Percentiles rank a stretch among this genome's conserved stretches.
Conservation (phyloP, 2,888 invertebrate species). For the Papilio elwesi region DNA sequence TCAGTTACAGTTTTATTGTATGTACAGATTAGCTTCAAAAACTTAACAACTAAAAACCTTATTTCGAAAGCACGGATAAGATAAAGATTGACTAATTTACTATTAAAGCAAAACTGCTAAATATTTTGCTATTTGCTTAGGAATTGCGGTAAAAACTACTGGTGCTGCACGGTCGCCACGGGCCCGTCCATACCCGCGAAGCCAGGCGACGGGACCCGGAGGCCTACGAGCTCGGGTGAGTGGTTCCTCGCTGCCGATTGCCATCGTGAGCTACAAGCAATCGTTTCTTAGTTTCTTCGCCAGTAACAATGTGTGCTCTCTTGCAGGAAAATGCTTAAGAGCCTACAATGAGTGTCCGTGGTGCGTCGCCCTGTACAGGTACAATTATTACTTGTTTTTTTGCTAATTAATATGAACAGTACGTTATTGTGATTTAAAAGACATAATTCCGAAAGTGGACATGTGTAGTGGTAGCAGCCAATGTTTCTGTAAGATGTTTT, state of each 20-base stretch:
- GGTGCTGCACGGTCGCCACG: conserved; percentile 3
- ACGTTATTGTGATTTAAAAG: too few relatives aligned
- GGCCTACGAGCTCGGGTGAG: background rate
- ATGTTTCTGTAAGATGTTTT: too few relatives aligned
- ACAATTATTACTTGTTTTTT: background rate
- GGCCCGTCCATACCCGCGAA: background rate
- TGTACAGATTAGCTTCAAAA: too few relatives aligned
- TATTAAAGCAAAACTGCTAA: too few relatives aligned
- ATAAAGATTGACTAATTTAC: too few relatives aligned
- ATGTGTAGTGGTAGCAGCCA: too few relatives aligned
- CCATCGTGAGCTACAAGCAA: background rate
- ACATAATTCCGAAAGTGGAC: too few relatives aligned
- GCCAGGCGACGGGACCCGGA: background rate
- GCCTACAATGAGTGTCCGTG: conserved; percentile 11
- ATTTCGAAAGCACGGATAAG: too few relatives aligned
- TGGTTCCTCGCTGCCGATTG: too few relatives aligned
- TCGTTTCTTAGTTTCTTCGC: background rate
- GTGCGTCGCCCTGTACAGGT: conserved; percentile 28
- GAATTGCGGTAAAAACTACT: background rate
- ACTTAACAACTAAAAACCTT: too few relatives aligned
- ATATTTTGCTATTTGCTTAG: background rate
- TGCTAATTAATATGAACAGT: too few relatives aligned
- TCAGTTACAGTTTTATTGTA: too few relatives aligned
- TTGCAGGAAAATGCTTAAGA: conserved; percentile 6
- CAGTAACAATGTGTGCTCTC: background rate